Conservation (phyloP, 1,140 invertebrate species). For the Sitophilus oryzae region DNA sequence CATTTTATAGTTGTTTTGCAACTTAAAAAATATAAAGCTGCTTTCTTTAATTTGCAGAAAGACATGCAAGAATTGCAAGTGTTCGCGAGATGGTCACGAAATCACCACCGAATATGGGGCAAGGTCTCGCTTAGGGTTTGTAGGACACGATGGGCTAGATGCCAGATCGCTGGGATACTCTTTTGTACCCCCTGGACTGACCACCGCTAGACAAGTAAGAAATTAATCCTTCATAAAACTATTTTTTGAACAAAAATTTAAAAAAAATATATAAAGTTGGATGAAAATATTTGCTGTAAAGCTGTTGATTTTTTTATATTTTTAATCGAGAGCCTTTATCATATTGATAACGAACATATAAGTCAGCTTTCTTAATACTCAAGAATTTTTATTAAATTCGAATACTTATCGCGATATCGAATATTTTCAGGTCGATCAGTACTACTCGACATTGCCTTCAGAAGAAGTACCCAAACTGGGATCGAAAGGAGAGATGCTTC, state of each 20-base stretch:
- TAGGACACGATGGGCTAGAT: constrained; percentile 42
- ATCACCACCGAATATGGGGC: constrained; percentile 39
- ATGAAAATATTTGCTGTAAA: too few relatives aligned
- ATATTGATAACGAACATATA: too few relatives aligned
- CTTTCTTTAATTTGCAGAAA: constrained; percentile 38
- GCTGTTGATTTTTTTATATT: too few relatives aligned
- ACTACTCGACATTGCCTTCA: constrained; percentile 68
- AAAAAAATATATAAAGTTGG: too few relatives aligned
- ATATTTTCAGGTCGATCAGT: constrained; percentile 57
- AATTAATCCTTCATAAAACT: constrained; percentile 2
- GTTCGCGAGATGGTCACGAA: constrained; percentile 38
- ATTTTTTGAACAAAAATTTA: too few relatives aligned
- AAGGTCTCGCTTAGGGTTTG: constrained; percentile 36
- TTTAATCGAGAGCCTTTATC: too few relatives aligned
- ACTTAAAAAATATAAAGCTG: too few relatives aligned
- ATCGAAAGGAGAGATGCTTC: constrained; percentile 68
- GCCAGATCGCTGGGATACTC: constrained; percentile 63
- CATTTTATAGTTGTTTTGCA: too few relatives aligned
- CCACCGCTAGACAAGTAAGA: constrained; percentile 51
- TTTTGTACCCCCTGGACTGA: constrained; percentile 76
- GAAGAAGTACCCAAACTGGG: constrained; percentile 72
- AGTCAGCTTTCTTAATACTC: too few relatives aligned
- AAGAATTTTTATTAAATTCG: too few relatives aligned
- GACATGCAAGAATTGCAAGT: constrained; percentile 42
- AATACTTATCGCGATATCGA: too few relatives aligned